A percentile compares a stretch with the other conserved stretches of the same genome.
These are phyloP conservation scores for Lepus oiostolus DNA, from an alignment of 2,797 vertebrate genomes.

Conservation along the genomic window DNA sequence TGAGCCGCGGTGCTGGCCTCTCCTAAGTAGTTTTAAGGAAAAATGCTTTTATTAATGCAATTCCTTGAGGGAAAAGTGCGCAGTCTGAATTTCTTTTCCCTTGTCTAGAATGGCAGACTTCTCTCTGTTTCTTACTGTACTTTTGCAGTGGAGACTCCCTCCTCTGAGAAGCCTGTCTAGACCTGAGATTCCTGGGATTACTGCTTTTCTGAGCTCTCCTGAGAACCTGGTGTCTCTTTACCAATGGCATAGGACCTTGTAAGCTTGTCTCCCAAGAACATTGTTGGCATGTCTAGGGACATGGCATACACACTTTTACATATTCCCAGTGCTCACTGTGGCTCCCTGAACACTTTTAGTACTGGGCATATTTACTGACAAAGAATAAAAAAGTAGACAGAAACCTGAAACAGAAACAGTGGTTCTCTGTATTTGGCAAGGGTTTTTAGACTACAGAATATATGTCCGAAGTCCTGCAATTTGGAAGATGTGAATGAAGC, in stretches of 20 bases:
- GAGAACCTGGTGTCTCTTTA: background rate
- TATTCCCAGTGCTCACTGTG: background rate
- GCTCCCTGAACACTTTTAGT: background rate
- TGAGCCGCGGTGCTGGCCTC: background rate
- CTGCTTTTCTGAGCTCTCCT: background rate
- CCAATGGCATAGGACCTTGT: background rate
- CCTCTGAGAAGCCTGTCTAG: background rate
- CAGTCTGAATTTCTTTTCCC: background rate
- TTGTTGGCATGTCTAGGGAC: background rate
- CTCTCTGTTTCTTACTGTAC: background rate
- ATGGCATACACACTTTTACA: background rate
- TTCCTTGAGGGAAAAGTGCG: background rate
- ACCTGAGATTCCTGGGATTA: background rate
- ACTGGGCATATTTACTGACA: background rate
- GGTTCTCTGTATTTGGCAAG: background rate
- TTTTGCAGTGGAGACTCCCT: background rate
- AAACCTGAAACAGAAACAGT: background rate
- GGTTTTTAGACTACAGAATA: conserved; percentile 7
- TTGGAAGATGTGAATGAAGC: background rate
- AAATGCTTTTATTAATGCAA: background rate
- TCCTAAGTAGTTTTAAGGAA: conserved; percentile 36
- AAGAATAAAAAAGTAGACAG: conserved; percentile 8
- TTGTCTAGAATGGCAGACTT: background rate
- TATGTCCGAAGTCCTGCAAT: background rate
- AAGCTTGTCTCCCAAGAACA: background rate